A percentile compares a stretch with the other conserved stretches of the same genome.
Evolutionary conservation across 2,113 vertebrate genomes (phyloP).

Genomic region (Tyrannus savana): DNA sequence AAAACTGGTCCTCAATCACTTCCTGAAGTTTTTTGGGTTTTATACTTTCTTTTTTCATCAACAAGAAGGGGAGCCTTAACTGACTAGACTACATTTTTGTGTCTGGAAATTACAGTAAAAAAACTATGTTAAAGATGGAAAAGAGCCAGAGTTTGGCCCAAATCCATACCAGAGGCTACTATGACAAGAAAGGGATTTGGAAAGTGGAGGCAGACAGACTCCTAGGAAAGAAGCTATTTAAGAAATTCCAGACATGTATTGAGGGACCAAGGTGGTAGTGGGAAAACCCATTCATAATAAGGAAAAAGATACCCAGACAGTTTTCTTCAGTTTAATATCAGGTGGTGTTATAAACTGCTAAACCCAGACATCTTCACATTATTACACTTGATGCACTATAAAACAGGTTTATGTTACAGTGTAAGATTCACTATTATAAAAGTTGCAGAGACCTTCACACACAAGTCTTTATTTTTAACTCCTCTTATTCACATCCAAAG

Average conservation of each 20-base stretch:
- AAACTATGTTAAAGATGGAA: neutral
- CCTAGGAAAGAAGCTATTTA: neutral
- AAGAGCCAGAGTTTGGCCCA: neutral
- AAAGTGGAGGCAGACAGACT: neutral
- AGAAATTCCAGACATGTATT: neutral
- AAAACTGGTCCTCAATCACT: neutral
- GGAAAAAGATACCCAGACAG: neutral
- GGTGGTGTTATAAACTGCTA: constrained; percentile 45
- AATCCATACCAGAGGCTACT: neutral
- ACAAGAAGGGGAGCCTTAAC: neutral
- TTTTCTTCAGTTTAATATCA: constrained; percentile 71
- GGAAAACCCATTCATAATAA: neutral
- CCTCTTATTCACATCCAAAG: constrained; percentile 10
- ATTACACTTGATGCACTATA: constrained; percentile 59
- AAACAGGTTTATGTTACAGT: constrained; percentile 58
- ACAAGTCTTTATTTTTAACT: neutral
- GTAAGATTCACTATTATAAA: constrained; percentile 61
- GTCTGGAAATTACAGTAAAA: neutral
- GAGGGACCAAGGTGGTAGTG: neutral
- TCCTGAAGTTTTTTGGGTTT: neutral
- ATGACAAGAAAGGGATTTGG: neutral
- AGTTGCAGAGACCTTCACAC: constrained; percentile 37
- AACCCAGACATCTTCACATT: constrained; percentile 71
- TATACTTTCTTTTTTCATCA: neutral
- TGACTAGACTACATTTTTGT: neutral